Percentiles rank a stretch among this genome's conserved stretches.
phyloP scores from a whole-genome alignment of 1,140 invertebrate species.

The Euura saliciscinereae region DNA sequence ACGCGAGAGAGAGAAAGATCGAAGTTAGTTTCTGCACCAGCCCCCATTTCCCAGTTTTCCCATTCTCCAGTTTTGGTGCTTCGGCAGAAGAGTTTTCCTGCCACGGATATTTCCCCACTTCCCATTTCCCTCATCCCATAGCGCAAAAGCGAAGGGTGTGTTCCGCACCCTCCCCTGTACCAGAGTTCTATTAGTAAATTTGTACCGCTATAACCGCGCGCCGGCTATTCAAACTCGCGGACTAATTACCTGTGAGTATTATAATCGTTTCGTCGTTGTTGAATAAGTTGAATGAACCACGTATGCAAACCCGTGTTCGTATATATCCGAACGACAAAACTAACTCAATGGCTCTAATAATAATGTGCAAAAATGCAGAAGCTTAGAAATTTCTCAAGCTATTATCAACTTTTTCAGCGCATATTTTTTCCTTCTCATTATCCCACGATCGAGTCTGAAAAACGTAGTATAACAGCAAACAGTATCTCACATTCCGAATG shows the following conservation, averaged over 20 bases:
- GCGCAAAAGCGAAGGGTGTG: too few species aligned
- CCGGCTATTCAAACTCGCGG: slow-evolving; percentile 1
- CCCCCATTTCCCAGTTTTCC: neutral
- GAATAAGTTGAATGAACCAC: neutral
- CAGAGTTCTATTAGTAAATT: neutral
- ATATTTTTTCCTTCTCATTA: too few species aligned
- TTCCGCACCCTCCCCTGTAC: neutral
- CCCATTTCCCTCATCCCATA: neutral
- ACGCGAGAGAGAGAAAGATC: neutral
- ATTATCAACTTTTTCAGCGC: too few species aligned
- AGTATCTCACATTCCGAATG: too few species aligned
- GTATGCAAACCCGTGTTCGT: neutral
- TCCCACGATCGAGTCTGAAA: too few species aligned
- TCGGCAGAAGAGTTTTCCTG: neutral
- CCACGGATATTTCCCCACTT: neutral
- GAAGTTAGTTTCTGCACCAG: neutral
- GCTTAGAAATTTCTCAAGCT: too few species aligned
- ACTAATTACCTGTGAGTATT: neutral
- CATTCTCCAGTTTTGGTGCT: neutral
- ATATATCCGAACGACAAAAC: too few species aligned
- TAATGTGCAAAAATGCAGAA: too few species aligned
- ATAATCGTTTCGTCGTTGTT: neutral
- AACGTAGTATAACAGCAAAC: too few species aligned
- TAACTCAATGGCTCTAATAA: too few species aligned
- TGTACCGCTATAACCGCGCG: neutral